Evolutionary conservation across 2,888 invertebrate species (phyloP), one percentile per base, ranked within the genome.

Genomic region (Eupithecia dodoneata): DNA sequence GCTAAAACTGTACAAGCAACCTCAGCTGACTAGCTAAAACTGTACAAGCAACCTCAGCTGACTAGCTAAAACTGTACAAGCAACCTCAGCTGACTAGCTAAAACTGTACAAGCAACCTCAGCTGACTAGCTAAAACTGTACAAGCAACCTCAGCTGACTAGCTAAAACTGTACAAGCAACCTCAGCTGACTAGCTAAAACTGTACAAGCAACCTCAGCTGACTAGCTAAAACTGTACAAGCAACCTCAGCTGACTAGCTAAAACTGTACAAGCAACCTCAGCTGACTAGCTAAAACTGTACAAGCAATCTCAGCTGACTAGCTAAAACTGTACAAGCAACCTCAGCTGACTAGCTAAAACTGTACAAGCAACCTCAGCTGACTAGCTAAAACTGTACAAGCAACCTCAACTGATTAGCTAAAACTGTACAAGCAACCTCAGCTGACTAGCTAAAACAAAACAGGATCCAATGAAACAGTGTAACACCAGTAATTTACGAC

Each of bases 401-500:
- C 15, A 55, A n/a, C n/a, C 55, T 55, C 55, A 55, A 9, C 59
- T 59, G n/a, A 18, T 12, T 63, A 42, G 15, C 3, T 66, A 66
- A 30, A 30, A 30, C 30, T 30, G 30, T 30, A 30, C 30, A 30
- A 30, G 2, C 15, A 55, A n/a, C n/a, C 55, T 55, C 55, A 55
- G 18, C 59, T 59, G n/a, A 18, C 30, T 63, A 42, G 15, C 3
- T 66, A 66, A 42, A 66, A 42, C 66, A 66, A 42, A 66, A 66
- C 66, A 45, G n/a, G 42, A 15, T 42, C 69, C 13, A 66, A 2
- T 66, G 66, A 13, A 66, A 66, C 66, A 42, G 66, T 66, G 66
- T 42, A 66, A 66, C 66, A 44, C 66, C 42, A 15, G 15, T 42
- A 66, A 66, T 66, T 63, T 63, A 63, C 63, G 63, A 30, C 66